A percentile compares a stretch with the other conserved stretches of the same genome.
phyloP scores from a whole-genome alignment of 2,797 vertebrate species.

The Rhadinocentrus ornatus region DNA sequence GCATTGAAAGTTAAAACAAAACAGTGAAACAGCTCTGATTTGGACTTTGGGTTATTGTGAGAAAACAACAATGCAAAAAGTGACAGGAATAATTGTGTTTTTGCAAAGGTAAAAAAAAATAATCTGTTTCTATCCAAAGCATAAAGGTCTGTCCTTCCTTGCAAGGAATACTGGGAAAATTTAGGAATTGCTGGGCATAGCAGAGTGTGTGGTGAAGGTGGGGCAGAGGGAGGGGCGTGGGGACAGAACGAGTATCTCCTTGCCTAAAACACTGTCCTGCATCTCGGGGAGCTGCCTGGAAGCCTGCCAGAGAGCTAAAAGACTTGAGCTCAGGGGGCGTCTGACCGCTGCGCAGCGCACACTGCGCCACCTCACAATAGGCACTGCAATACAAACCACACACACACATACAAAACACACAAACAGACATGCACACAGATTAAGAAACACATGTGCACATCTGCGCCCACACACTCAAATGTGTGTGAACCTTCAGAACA shows the following conservation, averaged over 20 bases:
- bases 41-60: constrained; percentile 60
- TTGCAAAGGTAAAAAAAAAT: constrained; percentile 23
- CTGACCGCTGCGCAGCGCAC: constrained; percentile 85
- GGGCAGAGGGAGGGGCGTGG: constrained; percentile 41
- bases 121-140: constrained; percentile 18
- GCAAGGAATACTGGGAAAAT: constrained; percentile 62
- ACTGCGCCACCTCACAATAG: constrained; percentile 88
- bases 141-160: constrained; percentile 48
- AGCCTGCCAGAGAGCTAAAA: constrained; percentile 88
- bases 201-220: constrained; percentile 66
- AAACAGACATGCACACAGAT: constrained; percentile 63
- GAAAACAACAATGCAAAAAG: constrained; percentile 51
- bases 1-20: constrained; percentile 29
- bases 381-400: constrained; percentile 87
- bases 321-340: constrained; percentile 87
- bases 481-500: constrained; percentile 41
- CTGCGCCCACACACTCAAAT: constrained; percentile 32
- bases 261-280: constrained; percentile 90
- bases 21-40: constrained; percentile 47
- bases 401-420: constrained; percentile 70
- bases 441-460: constrained; percentile 55
- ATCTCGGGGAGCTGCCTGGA: constrained; percentile 87
- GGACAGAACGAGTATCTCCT: constrained; percentile 79
- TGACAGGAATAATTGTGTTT: constrained; percentile 33
- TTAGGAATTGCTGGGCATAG: constrained; percentile 52